Base-by-base conservation (phyloP, 2,797 vertebrate species). In the Meda fulgida region DNA sequence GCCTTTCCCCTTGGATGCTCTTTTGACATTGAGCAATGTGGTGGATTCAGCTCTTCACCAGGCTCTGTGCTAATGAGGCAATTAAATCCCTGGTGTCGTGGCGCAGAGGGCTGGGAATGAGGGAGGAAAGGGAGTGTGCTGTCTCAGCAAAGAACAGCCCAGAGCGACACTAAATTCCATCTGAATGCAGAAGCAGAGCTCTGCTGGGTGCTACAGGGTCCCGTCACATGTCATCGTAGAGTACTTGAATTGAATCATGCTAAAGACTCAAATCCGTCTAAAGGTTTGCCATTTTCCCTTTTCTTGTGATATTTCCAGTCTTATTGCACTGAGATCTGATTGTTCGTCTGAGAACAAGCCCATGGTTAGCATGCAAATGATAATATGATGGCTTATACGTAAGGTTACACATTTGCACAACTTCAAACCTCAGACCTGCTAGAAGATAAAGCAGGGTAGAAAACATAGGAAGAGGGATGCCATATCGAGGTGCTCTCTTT, bases 1-100 rank as follows among this genome's bases (percentile, higher is more conserved):
- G 93, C 93, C 94, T 94, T 95, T 93, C 92, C 92, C 92, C 93
- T 91, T 84, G 83, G 90, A 91, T 92, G 93, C 93, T 92, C 93
- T 89, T 89, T 92, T 94, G 94, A 95, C 94, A 93, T 94, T 94
- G 93, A 94, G 91, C 92, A 93, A 91, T 92, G 92, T 91, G 89
- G 88, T 95, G 89, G 91, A 91, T 92, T 90, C 69, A 83, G 89
- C 89, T 94, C 90, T 87, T 92, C 67, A 34, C 88, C 86, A 90
- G 91, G 91, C 91, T 88, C 91, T 92, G 93, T 92, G 91, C 92
- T 95, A 96, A 95, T 94, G 93, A 96, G 93, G 92, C 93, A 94
- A 94, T 95, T 94, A 94, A 95, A 92, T 91, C 90, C 90, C 84
- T 91, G 93, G 92, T 94, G 92, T 90, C 88, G 87, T 90, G 90